These are phyloP conservation scores for Promerops cafer DNA, from an alignment of 2,113 vertebrate genomes.

Conservation along the genomic window DNA sequence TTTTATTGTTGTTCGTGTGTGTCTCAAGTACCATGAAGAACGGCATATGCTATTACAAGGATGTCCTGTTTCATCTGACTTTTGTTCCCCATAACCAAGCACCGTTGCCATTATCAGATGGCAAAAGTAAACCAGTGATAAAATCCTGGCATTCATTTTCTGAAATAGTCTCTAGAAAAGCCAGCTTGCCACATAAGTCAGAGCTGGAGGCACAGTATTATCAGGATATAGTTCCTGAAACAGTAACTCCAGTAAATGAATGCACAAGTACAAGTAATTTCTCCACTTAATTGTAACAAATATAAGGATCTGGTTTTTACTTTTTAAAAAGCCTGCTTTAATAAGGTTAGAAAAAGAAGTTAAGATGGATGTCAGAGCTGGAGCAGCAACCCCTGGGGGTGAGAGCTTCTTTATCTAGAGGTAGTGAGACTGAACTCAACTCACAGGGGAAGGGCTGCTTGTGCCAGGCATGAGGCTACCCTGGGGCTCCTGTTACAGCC, in stretches of 20 bases:
- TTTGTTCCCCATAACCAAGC: slow-evolving; percentile 46
- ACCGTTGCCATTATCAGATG: slow-evolving; percentile 43
- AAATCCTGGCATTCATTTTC: slow-evolving; percentile 32
- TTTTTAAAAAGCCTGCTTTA: slow-evolving; percentile 1
- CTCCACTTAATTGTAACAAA: slow-evolving; percentile 51
- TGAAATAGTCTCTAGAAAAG: slow-evolving; percentile 48
- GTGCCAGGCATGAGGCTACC: background rate
- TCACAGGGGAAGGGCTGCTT: background rate
- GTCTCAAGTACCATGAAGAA: slow-evolving; percentile 63
- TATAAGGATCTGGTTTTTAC: slow-evolving; percentile 47
- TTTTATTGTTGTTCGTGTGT: slow-evolving; percentile 62
- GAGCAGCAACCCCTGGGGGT: slow-evolving; percentile 14
- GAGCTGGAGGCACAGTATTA: slow-evolving; percentile 25
- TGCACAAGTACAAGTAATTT: slow-evolving; percentile 39
- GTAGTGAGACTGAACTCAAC: background rate
- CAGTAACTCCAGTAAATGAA: slow-evolving; percentile 47
- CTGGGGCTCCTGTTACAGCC: background rate
- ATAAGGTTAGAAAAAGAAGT: slow-evolving; percentile 17
- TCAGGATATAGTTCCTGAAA: slow-evolving; percentile 50
- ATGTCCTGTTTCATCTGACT: slow-evolving; percentile 61
- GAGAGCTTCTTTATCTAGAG: background rate
- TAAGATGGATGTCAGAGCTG: slow-evolving; percentile 40
- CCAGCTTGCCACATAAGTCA: slow-evolving; percentile 45
- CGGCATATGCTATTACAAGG: slow-evolving; percentile 45
- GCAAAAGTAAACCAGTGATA: slow-evolving; percentile 55